Evolutionary conservation across 2,888 invertebrate genomes (phyloP).

Genomic region (Sarcophaga variegata): DNA sequence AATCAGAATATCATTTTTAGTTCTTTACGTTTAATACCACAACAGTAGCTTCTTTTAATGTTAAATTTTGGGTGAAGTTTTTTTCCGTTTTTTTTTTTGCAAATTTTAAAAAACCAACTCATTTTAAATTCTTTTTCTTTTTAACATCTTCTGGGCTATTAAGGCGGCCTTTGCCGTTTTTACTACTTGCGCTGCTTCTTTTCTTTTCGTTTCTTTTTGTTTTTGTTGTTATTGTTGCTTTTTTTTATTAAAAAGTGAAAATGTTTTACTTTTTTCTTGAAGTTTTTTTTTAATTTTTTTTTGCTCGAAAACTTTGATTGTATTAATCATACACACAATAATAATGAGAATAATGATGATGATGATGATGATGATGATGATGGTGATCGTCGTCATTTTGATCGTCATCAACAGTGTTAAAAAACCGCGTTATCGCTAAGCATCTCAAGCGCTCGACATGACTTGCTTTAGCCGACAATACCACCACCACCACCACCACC

Average conservation of each 20-base stretch:
- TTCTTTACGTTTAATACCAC: neutral
- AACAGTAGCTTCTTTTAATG: neutral
- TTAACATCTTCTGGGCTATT: neutral
- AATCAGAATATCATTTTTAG: conserved; percentile 22
- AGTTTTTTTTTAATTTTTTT: conserved; percentile 12
- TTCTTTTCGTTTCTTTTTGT: neutral
- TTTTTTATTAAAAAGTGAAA: conserved; percentile 67
- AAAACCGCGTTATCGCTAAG: conserved; percentile 40
- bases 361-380: conserved; percentile 34
- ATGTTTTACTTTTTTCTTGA: conserved; percentile 62
- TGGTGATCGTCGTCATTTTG: conserved; percentile 19
- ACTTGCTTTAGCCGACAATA: conserved; percentile 55
- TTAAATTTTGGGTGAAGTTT: too few species aligned
- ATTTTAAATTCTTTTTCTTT: conserved; percentile 7
- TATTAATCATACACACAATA: conserved; percentile 53
- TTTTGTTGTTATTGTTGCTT: too few species aligned
- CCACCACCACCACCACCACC: neutral
- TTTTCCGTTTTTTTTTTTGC: conserved; percentile 17
- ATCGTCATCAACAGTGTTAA: conserved; percentile 43
- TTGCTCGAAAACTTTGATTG: conserved; percentile 25
- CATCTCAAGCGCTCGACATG: conserved; percentile 60
- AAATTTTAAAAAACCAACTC: neutral
- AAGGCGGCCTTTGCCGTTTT: neutral
- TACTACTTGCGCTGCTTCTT: conserved; percentile 13
- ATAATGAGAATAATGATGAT: conserved; percentile 28